Percentiles rank a stretch among this genome's conserved stretches.
Conservation (phyloP, 2,888 invertebrate species). For the Drosophila paracracens region DNA sequence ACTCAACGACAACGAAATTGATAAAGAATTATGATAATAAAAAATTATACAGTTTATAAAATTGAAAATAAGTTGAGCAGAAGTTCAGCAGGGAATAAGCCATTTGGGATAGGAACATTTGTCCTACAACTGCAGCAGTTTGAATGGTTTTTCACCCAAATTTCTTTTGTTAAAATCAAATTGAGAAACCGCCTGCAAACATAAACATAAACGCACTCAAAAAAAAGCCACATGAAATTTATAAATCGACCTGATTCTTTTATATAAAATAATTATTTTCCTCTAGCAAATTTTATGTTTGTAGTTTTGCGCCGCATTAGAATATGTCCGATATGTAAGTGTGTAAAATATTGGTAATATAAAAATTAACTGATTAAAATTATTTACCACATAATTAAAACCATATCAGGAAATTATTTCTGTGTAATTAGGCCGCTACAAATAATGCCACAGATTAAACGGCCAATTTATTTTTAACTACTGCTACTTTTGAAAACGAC, state of each 20-base stretch:
- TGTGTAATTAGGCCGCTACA: background rate
- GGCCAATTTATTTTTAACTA: conserved; percentile 9
- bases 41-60: background rate
- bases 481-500: conserved; percentile 4
- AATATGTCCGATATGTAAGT: background rate
- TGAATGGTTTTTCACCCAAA: background rate
- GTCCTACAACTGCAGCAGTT: background rate
- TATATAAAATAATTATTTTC: background rate
- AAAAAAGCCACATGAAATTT: background rate
- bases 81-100: background rate
- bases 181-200: background rate
- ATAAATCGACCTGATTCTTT: background rate
- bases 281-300: background rate
- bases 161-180: background rate
- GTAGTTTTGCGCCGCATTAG: background rate
- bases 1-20: background rate
- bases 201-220: background rate
- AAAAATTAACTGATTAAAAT: background rate
- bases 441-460: conserved; percentile 8
- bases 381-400: background rate
- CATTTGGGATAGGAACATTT: background rate
- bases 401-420: background rate
- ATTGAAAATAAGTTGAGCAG: background rate
- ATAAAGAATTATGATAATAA: background rate
- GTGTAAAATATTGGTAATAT: background rate